These are phyloP conservation scores for Lymantria dispar DNA, from an alignment of 2,888 invertebrate genomes.

Conservation along the genomic window DNA sequence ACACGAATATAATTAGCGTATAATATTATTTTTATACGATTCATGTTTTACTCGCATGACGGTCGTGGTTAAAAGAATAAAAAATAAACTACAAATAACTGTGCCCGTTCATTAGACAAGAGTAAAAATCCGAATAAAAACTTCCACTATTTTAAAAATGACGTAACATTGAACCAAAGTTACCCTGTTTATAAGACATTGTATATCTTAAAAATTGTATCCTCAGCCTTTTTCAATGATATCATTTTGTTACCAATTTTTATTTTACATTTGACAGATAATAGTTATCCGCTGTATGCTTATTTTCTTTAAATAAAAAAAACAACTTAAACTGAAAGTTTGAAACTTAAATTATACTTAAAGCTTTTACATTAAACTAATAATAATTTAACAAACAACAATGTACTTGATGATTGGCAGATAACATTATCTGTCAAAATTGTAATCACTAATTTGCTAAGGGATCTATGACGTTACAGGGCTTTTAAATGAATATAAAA, in stretches of 20 bases:
- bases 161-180: conserved; percentile 76
- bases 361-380: conserved; percentile 10
- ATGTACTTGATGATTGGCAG: conserved; percentile 4
- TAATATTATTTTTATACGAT: too few species aligned
- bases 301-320: background rate
- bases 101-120: conserved; percentile 32
- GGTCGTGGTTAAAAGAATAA: background rate
- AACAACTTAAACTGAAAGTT: background rate
- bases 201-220: conserved; percentile 79
- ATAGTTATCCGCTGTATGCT: conserved; percentile 21
- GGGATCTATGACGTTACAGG: conserved; percentile 76
- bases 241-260: conserved; percentile 59
- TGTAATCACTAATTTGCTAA: conserved; percentile 70
- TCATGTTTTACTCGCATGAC: too few species aligned
- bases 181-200: conserved; percentile 81
- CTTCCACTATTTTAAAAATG: conserved; percentile 57
- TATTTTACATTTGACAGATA: conserved; percentile 54
- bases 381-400: conserved; percentile 11
- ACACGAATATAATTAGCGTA: too few species aligned
- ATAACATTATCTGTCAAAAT: conserved; percentile 53
- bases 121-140: conserved; percentile 72
- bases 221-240: conserved; percentile 81
- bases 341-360: conserved; percentile 8
- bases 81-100: conserved; percentile 10
- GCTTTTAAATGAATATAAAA: conserved; percentile 49